Percentiles rank a stretch among this genome's conserved stretches.
Conservation (phyloP, 2,113 vertebrate genomes). For the Alligator mississippiensis region DNA sequence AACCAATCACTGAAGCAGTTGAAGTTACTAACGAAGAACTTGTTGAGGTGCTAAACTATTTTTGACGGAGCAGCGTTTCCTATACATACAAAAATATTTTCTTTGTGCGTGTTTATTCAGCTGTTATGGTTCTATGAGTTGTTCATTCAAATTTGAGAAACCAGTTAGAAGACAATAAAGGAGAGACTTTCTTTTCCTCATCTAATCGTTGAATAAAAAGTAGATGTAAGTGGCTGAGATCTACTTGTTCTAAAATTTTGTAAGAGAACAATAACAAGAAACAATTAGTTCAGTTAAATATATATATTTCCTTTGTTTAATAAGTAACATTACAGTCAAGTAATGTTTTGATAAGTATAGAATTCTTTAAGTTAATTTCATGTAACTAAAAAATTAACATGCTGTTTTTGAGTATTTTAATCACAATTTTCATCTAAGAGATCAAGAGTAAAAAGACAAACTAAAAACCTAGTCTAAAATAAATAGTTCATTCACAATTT, state of each 20-base stretch:
- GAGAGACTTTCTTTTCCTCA: conserved; percentile 35
- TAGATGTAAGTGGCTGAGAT: conserved; percentile 8
- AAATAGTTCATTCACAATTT: background rate
- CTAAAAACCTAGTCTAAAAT: background rate
- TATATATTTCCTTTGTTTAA: conserved; percentile 21
- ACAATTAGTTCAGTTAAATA: background rate
- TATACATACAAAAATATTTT: conserved; percentile 69
- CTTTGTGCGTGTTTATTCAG: conserved; percentile 62
- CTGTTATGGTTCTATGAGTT: conserved; percentile 46
- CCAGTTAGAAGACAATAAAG: conserved; percentile 15
- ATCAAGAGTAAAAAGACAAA: background rate
- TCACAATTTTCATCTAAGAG: background rate
- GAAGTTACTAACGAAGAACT: conserved; percentile 45
- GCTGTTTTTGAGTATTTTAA: background rate
- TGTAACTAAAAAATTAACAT: conserved; percentile 6
- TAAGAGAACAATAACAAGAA: conserved; percentile 21
- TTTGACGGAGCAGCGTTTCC: background rate
- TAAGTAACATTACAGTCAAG: background rate
- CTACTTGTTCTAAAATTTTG: background rate
- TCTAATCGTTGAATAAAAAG: conserved; percentile 12
- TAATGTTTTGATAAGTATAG: background rate
- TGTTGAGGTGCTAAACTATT: conserved; percentile 37
- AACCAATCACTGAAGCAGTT: conserved; percentile 21
- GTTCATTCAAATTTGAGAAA: conserved; percentile 61
- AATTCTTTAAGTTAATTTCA: conserved; percentile 10